Conservation (phyloP, 2,888 invertebrate genomes). For the Diplazon laetatorius region DNA sequence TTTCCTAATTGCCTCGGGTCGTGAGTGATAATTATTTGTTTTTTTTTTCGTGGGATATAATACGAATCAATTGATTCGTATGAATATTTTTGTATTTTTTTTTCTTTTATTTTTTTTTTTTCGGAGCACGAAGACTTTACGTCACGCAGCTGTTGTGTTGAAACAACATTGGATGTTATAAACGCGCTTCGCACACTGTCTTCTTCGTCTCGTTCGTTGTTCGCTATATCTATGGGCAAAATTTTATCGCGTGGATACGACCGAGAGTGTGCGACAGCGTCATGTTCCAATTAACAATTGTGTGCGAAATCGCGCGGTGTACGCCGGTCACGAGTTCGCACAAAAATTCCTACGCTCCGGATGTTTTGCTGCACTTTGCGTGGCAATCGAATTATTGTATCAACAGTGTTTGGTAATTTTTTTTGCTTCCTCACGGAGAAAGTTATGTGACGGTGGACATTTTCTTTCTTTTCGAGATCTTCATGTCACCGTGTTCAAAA, state of each 20-base stretch:
- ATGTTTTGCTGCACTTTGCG: too few relatives aligned
- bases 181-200: not conserved
- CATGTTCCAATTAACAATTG: conserved; percentile 55
- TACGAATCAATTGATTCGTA: too few relatives aligned
- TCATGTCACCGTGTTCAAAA: too few relatives aligned
- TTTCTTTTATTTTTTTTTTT: too few relatives aligned
- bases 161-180: conserved; percentile 48
- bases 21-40: conserved; percentile 33
- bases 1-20: conserved; percentile 31
- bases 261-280: conserved; percentile 21
- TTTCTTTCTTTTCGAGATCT: too few relatives aligned
- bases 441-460: too few relatives aligned
- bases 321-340: conserved; percentile 16
- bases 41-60: too few relatives aligned
- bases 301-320: conserved; percentile 37
- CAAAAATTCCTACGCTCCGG: conserved; percentile 15
- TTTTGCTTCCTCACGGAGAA: too few relatives aligned
- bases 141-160: conserved; percentile 36
- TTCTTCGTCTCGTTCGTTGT: not conserved
- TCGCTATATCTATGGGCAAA: not conserved
- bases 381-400: too few relatives aligned
- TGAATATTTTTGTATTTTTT: too few relatives aligned
- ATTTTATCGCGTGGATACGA: not conserved
- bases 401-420: not conserved
- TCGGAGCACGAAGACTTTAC: conserved; percentile 18